phyloP scores from a whole-genome alignment of 2,797 vertebrate genomes.

The Falco peregrinus region DNA sequence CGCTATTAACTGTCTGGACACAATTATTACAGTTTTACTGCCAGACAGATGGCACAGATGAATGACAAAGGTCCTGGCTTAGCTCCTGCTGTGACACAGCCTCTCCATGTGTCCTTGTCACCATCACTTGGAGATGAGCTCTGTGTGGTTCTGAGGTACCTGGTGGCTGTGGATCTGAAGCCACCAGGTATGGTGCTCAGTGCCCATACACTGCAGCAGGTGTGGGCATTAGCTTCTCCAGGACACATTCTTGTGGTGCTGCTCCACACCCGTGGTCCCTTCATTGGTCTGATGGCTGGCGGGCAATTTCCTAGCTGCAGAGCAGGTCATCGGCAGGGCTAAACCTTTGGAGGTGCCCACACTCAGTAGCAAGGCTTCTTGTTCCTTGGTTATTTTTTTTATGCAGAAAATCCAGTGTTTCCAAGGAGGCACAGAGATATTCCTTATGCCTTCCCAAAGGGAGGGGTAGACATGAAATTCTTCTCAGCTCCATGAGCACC shows the following conservation, averaged over 20 bases:
- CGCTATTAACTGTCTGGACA: not conserved
- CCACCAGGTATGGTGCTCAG: not conserved
- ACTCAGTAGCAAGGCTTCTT: not conserved
- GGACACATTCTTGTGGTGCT: not conserved
- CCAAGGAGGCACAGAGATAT: fast-evolving
- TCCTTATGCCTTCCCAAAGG: not conserved
- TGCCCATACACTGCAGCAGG: fast-evolving
- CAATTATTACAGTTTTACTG: not conserved
- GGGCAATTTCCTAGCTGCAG: not conserved
- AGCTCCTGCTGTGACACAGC: not conserved
- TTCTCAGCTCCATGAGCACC: not conserved
- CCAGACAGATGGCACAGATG: not conserved
- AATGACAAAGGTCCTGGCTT: not conserved
- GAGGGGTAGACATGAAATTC: not conserved
- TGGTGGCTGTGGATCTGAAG: not conserved
- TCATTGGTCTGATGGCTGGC: not conserved
- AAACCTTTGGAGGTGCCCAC: not conserved
- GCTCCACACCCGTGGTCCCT: not conserved
- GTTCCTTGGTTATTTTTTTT: not conserved
- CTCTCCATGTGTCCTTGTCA: not conserved
- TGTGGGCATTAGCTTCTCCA: not conserved
- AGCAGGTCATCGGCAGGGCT: not conserved
- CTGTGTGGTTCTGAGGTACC: not conserved
- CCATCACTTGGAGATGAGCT: not conserved
- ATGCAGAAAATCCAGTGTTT: not conserved